A percentile compares a stretch with the other conserved stretches of the same genome.
Conservation (phyloP, 2,888 invertebrate species). For the Erebia aethiops region DNA sequence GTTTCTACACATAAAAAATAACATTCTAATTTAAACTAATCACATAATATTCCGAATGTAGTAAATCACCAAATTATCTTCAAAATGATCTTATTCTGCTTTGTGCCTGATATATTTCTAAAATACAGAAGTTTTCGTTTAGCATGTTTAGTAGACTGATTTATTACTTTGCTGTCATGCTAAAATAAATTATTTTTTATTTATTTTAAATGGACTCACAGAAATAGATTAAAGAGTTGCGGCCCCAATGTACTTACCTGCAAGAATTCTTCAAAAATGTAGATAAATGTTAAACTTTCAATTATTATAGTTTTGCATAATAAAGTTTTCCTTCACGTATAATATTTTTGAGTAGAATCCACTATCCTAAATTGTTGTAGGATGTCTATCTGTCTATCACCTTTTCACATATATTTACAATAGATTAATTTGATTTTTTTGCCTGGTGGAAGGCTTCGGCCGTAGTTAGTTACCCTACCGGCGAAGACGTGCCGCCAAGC, state of each 20-base stretch:
- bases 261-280: background rate
- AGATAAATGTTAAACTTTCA: too few relatives aligned
- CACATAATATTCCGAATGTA: slow-evolving; percentile 2
- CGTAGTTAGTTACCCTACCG: too few relatives aligned
- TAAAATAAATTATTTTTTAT: background rate
- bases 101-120: slow-evolving; percentile 33
- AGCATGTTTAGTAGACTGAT: slow-evolving; percentile 8
- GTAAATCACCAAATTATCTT: slow-evolving; percentile 12
- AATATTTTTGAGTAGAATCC: too few relatives aligned
- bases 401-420: too few relatives aligned
- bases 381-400: too few relatives aligned
- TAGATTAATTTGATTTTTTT: too few relatives aligned
- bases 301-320: too few relatives aligned
- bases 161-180: slow-evolving; percentile 4
- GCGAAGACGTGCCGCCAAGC: too few relatives aligned
- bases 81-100: slow-evolving; percentile 5
- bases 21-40: slow-evolving; percentile 14
- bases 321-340: too few relatives aligned
- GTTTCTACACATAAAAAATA: background rate
- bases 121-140: slow-evolving; percentile 11
- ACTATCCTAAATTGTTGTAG: too few relatives aligned
- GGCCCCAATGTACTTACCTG: background rate
- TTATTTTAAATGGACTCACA: background rate
- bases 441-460: too few relatives aligned
- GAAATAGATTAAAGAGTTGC: background rate